Percentiles rank a stretch among this genome's conserved stretches.
phyloP scores from a whole-genome alignment of 2,888 invertebrate species.

The Tortricodes alternella region DNA sequence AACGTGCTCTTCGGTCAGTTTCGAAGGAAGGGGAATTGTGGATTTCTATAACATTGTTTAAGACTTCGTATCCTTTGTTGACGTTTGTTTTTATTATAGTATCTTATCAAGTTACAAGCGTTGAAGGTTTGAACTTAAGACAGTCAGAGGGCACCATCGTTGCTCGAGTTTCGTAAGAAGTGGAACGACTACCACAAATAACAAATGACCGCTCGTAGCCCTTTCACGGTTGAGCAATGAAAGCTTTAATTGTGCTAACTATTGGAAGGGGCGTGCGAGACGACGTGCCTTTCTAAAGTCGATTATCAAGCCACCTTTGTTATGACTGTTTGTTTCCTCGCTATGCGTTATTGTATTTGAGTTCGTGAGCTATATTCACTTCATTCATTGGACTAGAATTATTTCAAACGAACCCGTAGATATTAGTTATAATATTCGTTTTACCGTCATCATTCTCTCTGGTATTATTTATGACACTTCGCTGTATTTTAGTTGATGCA shows the following conservation, averaged over 20 bases:
- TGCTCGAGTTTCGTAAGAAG: constrained; percentile 27
- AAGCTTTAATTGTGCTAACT: constrained; percentile 69
- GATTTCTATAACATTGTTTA: background rate
- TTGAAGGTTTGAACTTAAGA: constrained; percentile 1
- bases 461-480: background rate
- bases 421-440: background rate
- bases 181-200: constrained; percentile 23
- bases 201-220: constrained; percentile 39
- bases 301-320: constrained; percentile 32
- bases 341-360: constrained; percentile 12
- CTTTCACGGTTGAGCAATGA: constrained; percentile 60
- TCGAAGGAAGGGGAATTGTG: constrained; percentile 6
- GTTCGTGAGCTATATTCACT: constrained; percentile 1
- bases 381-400: constrained; percentile 3
- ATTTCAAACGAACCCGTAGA: background rate
- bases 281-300: constrained; percentile 64
- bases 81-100: background rate
- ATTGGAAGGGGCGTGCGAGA: constrained; percentile 51
- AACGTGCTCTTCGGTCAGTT: constrained; percentile 39
- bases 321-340: constrained; percentile 13
- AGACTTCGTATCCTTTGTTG: background rate
- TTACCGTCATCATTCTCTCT: background rate
- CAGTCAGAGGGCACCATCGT: constrained; percentile 14
- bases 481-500: constrained; percentile 14
- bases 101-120: background rate